Percentiles rank a stretch among this genome's conserved stretches.
phyloP scores from a whole-genome alignment of 2,888 invertebrate genomes.

The Tipula helvola region DNA sequence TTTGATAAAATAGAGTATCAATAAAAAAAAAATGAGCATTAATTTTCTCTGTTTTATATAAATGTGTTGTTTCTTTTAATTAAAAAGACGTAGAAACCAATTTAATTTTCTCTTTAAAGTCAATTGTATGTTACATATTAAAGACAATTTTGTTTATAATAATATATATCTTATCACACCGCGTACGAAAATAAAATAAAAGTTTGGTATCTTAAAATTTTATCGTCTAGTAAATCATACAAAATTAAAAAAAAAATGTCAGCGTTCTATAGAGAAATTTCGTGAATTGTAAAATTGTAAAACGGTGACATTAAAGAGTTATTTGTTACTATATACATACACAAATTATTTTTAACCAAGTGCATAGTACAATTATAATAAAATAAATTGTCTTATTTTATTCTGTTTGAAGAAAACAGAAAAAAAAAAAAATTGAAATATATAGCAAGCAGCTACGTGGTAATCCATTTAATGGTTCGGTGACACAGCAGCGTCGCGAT shows the following conservation, averaged over 20 bases:
- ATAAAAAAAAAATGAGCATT: background rate
- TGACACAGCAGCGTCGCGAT: background rate
- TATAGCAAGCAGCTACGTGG: background rate
- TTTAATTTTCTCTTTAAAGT: background rate
- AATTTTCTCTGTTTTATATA: background rate
- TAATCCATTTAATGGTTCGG: background rate
- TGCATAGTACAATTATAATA: background rate
- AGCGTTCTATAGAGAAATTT: background rate
- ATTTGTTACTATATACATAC: background rate
- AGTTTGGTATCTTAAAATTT: background rate
- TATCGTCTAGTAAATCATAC: background rate
- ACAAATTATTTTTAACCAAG: background rate
- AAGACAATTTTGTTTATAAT: background rate
- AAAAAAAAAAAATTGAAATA: background rate
- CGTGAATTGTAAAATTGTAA: background rate
- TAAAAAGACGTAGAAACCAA: background rate
- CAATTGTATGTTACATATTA: background rate
- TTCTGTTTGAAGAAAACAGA: background rate
- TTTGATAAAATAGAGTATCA: background rate
- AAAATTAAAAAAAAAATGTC: background rate
- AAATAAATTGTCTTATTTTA: background rate
- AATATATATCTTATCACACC: background rate
- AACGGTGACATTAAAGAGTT: background rate
- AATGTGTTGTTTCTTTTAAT: background rate
- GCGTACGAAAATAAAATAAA: background rate